These are phyloP conservation scores for Drosophila trichaetosa DNA, from an alignment of 2,888 invertebrate species.

Conservation along the genomic window DNA sequence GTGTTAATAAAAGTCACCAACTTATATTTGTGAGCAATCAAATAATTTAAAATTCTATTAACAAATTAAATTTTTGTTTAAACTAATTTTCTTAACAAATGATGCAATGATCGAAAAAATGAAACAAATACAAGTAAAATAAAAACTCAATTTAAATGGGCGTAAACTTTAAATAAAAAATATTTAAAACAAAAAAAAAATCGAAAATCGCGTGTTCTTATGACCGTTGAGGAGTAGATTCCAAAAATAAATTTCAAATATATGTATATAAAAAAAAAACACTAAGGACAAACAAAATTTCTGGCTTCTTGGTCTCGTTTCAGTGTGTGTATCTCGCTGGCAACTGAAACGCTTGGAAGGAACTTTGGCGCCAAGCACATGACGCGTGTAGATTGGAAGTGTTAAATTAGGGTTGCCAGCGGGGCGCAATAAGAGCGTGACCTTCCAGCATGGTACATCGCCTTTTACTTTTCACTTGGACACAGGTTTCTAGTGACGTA, in stretches of 20 bases:
- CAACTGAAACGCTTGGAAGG: constrained; percentile 47
- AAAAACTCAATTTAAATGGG: constrained; percentile 46
- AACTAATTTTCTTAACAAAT: constrained; percentile 54
- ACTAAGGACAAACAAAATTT: constrained; percentile 65
- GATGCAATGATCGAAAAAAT: constrained; percentile 43
- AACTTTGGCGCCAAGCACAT: constrained; percentile 57
- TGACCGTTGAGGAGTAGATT: neutral
- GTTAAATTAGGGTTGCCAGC: constrained; percentile 46
- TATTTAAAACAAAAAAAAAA: constrained; percentile 45
- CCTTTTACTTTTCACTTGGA: constrained; percentile 48
- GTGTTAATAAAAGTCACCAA: constrained; percentile 9
- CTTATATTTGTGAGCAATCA: constrained; percentile 7
- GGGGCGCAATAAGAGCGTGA: constrained; percentile 25
- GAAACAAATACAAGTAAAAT: constrained; percentile 54
- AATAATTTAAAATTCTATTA: constrained; percentile 20
- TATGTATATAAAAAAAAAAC: constrained; percentile 44
- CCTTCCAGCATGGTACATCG: constrained; percentile 38
- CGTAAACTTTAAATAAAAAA: constrained; percentile 48
- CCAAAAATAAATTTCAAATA: constrained; percentile 19
- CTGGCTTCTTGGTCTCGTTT: constrained; percentile 41
- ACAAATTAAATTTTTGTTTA: constrained; percentile 50
- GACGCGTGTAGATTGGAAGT: constrained; percentile 59
- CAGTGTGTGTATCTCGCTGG: constrained; percentile 40
- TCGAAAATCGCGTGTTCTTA: constrained; percentile 30
- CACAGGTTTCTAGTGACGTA: constrained; percentile 31